phyloP scores from a whole-genome alignment of 2,797 vertebrate genomes.

The Moxostoma hubbsi region DNA sequence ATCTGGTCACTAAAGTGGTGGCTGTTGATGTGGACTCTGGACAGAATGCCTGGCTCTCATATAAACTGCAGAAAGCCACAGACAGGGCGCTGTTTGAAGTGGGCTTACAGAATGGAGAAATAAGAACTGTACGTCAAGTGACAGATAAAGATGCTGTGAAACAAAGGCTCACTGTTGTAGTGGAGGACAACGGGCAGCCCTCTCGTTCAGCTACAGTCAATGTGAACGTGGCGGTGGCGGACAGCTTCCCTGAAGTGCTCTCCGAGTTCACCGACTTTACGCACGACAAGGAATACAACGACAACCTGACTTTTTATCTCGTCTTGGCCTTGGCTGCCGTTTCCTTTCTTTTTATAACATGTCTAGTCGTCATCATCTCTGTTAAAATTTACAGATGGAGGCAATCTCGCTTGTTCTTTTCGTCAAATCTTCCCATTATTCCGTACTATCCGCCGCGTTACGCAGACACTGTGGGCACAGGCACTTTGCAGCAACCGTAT shows the following conservation, averaged over 20 bases:
- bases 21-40: conserved; percentile 73
- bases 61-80: conserved; percentile 66
- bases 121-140: conserved; percentile 63
- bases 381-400: conserved; percentile 54
- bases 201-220: too few relatives aligned
- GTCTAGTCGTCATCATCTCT: conserved; percentile 46
- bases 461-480: conserved; percentile 48
- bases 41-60: conserved; percentile 71
- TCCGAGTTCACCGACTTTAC: too few relatives aligned
- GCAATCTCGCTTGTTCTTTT: conserved; percentile 4
- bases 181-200: conserved; percentile 73
- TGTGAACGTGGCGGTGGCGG: too few relatives aligned
- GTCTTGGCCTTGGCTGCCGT: conserved; percentile 50
- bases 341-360: conserved; percentile 53
- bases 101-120: conserved; percentile 68
- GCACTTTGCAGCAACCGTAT: conserved; percentile 51
- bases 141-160: conserved; percentile 65
- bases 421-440: conserved; percentile 52
- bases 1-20: conserved; percentile 78
- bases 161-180: conserved; percentile 66
- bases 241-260: too few relatives aligned
- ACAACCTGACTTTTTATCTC: too few relatives aligned
- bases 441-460: conserved; percentile 61
- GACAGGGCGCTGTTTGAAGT: conserved; percentile 70
- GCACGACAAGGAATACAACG: too few relatives aligned